A percentile compares a stretch with the other conserved stretches of the same genome.
phyloP scores from a whole-genome alignment of 2,888 invertebrate species.

The Trachelus troglodyta region DNA sequence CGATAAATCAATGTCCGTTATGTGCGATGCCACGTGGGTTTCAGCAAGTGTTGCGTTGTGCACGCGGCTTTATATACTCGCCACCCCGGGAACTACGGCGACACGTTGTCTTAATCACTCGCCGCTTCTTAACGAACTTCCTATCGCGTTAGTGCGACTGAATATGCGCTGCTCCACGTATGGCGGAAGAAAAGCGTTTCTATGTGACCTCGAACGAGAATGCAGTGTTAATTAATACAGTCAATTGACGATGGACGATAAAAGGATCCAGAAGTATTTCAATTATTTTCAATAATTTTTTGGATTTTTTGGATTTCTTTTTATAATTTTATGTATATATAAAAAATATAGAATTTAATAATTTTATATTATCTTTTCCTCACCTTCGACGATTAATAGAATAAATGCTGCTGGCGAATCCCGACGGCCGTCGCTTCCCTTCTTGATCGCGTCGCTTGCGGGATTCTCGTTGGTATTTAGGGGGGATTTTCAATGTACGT shows the following conservation, averaged over 20 bases:
- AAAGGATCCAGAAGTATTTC: not conserved
- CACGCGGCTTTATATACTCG: not conserved
- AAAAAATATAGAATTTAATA: not conserved
- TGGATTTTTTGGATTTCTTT: not conserved
- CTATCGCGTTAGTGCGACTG: not conserved
- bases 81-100: not conserved
- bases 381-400: not conserved
- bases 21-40: slow-evolving; percentile 43
- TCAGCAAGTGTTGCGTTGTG: slow-evolving; percentile 42
- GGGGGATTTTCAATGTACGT: not conserved
- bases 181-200: not conserved
- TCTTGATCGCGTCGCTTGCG: not conserved
- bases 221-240: not conserved
- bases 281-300: not conserved
- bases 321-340: not conserved
- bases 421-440: not conserved
- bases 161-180: not conserved
- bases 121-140: slow-evolving; percentile 30
- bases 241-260: not conserved
- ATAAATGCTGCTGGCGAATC: not conserved
- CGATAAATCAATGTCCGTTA: slow-evolving; percentile 47
- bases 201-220: not conserved
- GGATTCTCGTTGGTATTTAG: not conserved
- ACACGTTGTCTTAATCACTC: slow-evolving; percentile 41
- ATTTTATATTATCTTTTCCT: not conserved